Conservation (phyloP, 2,888 invertebrate species). For the Cepaea hortensis region DNA sequence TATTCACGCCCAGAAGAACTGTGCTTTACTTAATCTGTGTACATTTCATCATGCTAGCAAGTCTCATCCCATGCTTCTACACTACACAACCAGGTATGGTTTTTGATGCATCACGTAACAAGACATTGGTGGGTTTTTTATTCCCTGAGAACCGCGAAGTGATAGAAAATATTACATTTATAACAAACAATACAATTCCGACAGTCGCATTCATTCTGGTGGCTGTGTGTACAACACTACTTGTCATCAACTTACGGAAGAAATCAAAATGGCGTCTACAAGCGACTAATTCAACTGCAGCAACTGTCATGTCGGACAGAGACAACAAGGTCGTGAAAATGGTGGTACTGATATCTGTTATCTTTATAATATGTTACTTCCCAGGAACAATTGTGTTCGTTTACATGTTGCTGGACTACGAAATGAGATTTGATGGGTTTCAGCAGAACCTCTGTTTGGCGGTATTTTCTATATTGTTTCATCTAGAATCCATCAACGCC, state of each 20-base stretch:
- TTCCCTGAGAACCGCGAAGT: background rate
- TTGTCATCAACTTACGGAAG: background rate
- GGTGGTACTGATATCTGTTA: background rate
- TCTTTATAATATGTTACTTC: conserved; percentile 13
- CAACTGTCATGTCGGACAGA: background rate
- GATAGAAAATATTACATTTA: conserved; percentile 15
- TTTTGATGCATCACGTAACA: background rate
- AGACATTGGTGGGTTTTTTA: background rate
- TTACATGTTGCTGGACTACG: background rate
- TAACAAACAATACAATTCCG: conserved; percentile 3
- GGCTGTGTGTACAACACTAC: background rate
- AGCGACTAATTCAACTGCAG: background rate
- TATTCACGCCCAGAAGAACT: conserved; percentile 1
- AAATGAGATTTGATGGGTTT: background rate
- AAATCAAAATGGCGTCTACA: conserved; percentile 3
- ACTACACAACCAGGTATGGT: background rate
- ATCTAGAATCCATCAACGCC: conserved; percentile 10
- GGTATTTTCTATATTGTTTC: background rate
- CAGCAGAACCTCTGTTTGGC: background rate
- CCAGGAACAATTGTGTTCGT: background rate
- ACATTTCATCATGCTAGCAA: background rate
- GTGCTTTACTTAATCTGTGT: background rate
- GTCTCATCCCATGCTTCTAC: background rate
- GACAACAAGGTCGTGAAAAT: background rate
- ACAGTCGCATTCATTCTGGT: background rate